phyloP scores from a whole-genome alignment of 1,140 invertebrate species.

The Grapholita molesta region DNA sequence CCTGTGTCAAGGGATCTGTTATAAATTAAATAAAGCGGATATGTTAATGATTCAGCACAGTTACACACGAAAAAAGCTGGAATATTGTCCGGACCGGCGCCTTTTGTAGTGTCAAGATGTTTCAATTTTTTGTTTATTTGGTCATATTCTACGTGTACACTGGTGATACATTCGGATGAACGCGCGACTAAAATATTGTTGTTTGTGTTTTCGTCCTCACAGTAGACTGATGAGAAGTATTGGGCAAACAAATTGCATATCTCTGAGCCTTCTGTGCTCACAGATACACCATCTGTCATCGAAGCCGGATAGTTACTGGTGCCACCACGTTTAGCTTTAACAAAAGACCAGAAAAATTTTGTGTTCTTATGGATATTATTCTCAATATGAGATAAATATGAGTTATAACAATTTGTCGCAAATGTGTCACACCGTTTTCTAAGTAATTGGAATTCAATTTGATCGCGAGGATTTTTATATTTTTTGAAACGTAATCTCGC shows the following conservation, averaged over 20 bases:
- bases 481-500: background rate
- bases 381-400: conserved; percentile 17
- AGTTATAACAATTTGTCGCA: conserved; percentile 5
- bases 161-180: background rate
- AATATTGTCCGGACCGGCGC: conserved; percentile 20
- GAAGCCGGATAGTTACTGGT: background rate
- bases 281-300: background rate
- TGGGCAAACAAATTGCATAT: conserved; percentile 20
- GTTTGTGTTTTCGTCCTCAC: background rate
- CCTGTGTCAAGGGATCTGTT: conserved; percentile 21
- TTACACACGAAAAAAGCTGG: conserved; percentile 4
- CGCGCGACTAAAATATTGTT: background rate
- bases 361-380: conserved; percentile 19
- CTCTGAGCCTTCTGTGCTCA: background rate
- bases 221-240: conserved; percentile 10
- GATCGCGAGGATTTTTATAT: conserved; percentile 22
- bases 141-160: background rate
- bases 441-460: conserved; percentile 16
- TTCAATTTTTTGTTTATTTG: background rate
- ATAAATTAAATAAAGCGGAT: conserved; percentile 22
- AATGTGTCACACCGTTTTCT: conserved; percentile 16
- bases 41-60: background rate
- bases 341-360: conserved; percentile 26
- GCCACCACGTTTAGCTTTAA: conserved; percentile 19
- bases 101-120: conserved; percentile 17